phyloP scores from a whole-genome alignment of 2,113 vertebrate genomes.

The Spheniscus mendiculus region DNA sequence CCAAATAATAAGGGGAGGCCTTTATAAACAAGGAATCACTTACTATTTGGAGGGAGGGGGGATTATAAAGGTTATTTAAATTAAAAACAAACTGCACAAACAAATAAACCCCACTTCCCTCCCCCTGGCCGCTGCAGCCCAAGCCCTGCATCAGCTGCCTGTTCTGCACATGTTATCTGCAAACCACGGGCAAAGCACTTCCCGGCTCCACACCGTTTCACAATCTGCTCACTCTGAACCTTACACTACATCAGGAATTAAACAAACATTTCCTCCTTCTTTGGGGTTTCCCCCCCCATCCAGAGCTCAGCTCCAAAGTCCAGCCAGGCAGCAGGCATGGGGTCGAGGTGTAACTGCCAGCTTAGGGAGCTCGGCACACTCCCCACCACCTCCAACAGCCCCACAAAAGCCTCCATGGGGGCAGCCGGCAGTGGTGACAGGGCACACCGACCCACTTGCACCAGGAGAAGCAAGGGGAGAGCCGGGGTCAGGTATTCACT shows the following conservation, averaged over 20 bases:
- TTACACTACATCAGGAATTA: background rate
- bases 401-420: background rate
- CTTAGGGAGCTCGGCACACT: rapidly evolving
- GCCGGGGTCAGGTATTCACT: background rate
- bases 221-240: slow-evolving; percentile 29
- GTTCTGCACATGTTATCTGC: background rate
- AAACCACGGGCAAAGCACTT: background rate
- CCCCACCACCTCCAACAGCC: background rate
- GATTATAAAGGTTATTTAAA: slow-evolving; percentile 21
- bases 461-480: background rate
- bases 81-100: slow-evolving; percentile 49
- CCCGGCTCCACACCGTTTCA: background rate
- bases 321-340: background rate
- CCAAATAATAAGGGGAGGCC: background rate
- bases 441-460: rapidly evolving
- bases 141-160: background rate
- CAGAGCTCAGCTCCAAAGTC: slow-evolving; percentile 14
- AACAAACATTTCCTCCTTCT: slow-evolving; percentile 50
- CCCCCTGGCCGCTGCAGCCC: background rate
- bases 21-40: background rate
- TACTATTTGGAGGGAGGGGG: background rate
- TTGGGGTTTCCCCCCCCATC: background rate
- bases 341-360: background rate
- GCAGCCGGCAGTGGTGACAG: background rate
- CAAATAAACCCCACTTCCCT: background rate